Evolutionary conservation across 1,140 invertebrate species (phyloP), one percentile per base, ranked within the genome.

Genomic region (Caenorhabditis remanei): DNA sequence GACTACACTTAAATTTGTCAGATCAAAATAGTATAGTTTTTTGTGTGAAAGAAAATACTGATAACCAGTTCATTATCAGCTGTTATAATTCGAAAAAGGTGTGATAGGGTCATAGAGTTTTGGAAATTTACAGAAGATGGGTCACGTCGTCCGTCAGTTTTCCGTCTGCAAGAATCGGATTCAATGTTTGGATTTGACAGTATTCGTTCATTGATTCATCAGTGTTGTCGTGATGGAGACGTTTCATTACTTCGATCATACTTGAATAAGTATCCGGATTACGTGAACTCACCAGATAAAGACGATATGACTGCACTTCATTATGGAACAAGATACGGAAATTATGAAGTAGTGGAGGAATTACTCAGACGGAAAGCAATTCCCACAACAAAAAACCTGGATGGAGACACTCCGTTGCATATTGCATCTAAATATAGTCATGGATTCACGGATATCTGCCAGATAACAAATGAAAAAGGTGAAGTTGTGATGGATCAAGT

Each of bases 351-450:
- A 13, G 85, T 87, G 8, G 48, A 93, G 92, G 84, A 83, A 58
- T 88, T 93, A 19, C 83, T 93, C 21, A 87, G 92, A 2, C 87
- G 92, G 85, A 90, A 89, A 7, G 93, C 93, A 63, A 90, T 93
- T 87, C 56, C 91, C 16, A 90, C 92, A 71, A 90, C 89, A 58
- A 93, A 93, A 83, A 93, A 93, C 90, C 91, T 93, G 83, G 93
- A 93, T 71, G 93, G 93, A 87, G 90, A 93, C 55, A 93, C 93
- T 16, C 92, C 93, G 46, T 79, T 93, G 43, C 93, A 93, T 90
- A 90, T 93, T 6, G 93, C 93, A 61, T 92, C 93, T 24, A 92
- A 92, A 85, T 91, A 89, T 89, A 92, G 92, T 4, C 90, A 92
- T 84, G 93, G 92, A 83, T 91, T 91, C 91, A 93, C 90, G 87